A percentile compares a stretch with the other conserved stretches of the same genome.
Conservation (phyloP, 2,797 vertebrate species). For the Microchirus variegatus region DNA sequence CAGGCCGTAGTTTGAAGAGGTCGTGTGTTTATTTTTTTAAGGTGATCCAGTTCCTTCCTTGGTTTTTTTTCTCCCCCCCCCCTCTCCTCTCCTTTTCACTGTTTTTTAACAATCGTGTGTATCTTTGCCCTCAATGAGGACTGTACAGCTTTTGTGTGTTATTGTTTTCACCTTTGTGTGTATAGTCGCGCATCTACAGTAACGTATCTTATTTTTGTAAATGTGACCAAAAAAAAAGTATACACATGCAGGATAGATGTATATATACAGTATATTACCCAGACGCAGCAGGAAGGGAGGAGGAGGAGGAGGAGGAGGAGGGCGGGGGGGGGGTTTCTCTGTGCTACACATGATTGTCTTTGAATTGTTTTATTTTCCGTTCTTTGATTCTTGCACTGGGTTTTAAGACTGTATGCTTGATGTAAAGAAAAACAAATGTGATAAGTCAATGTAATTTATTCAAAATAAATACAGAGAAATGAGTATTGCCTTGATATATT, state of each 20-base stretch:
- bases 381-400: constrained; percentile 75
- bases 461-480: constrained; percentile 81
- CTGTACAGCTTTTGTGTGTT: constrained; percentile 88
- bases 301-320: no score
- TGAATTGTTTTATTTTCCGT: constrained; percentile 60
- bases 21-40: constrained; percentile 60
- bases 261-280: constrained; percentile 75
- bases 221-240: constrained; percentile 82
- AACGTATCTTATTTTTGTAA: constrained; percentile 88
- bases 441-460: constrained; percentile 81
- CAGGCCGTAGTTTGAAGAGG: constrained; percentile 52
- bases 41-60: constrained; percentile 58
- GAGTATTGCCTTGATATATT: constrained; percentile 8
- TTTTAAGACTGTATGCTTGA: constrained; percentile 79
- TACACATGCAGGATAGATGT: constrained; percentile 74
- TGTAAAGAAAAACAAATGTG: constrained; percentile 74
- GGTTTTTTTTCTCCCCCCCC: no score
- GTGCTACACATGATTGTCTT: constrained; percentile 79
- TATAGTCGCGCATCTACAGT: constrained; percentile 86
- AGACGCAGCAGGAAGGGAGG: constrained; percentile 66
- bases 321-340: constrained; percentile 74
- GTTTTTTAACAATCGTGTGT: constrained; percentile 77
- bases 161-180: constrained; percentile 84
- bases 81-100: no score
- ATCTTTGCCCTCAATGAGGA: constrained; percentile 98